Base-by-base conservation (phyloP, 2,888 invertebrate species). In the Gymnocheta viridis region DNA sequence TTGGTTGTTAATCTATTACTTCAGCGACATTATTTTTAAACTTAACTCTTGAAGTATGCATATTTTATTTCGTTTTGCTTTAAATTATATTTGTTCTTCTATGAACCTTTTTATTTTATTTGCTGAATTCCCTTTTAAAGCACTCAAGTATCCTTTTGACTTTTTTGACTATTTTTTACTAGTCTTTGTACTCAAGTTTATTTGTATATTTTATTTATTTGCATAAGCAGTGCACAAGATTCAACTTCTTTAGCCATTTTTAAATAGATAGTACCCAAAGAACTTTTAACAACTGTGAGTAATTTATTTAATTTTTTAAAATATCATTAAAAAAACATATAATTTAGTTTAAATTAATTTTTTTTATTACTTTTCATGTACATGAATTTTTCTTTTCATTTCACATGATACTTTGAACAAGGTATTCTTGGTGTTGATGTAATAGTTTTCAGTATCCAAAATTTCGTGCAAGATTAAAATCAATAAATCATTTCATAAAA, bases 101-200 rank as follows among this genome's bases (percentile, higher is more conserved):
- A 41, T n/a, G 41, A 41, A 41, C 1, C 32, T 32, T 32, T 32
- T 32, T 41, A 29, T 17, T 56, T n/a, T 56, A 56, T 56, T 56
- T 56, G 56, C 56, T 56, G 24, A 56, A 5, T 56, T 56, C 56
- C 24, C 17, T 56, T 56, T 29, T 6, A 56, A 56, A 56, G 29
- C 56, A 32, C 56, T 56, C 29, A 56, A 56, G 56, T 56, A 29
- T 56, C 56, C 56, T 56, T 49, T 49, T 49, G 49, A 49, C 6
- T 49, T 49, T 49, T 49, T 10, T 22, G 49, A 49, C 19, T 19
- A n/a, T n/a, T n/a, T n/a, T n/a, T n/a, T n/a, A n/a, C n/a, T n/a
- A n/a, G 49, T 49, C 49, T n/a, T n/a, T 41, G 41, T n/a, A 41
- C 41, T 41, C 41, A 41, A 41, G 14, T n/a, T n/a, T 14, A 4